phyloP scores from a whole-genome alignment of 2,888 invertebrate genomes.

The Scaptomyza parva region DNA sequence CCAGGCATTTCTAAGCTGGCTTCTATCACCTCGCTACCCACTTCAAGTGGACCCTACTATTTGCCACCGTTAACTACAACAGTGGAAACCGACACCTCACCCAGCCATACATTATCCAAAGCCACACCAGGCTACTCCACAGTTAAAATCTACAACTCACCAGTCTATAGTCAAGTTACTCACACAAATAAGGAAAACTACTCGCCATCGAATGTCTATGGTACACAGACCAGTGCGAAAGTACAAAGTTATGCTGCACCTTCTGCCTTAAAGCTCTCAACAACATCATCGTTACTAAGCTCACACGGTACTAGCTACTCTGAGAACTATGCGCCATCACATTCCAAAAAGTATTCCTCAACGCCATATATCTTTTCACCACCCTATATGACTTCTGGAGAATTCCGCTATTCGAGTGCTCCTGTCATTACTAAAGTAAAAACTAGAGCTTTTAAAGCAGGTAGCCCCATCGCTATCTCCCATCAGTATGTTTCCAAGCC shows the following conservation, averaged over 20 bases:
- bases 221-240: constrained; percentile 65
- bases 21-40: constrained; percentile 59
- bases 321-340: constrained; percentile 68
- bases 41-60: constrained; percentile 52
- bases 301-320: constrained; percentile 56
- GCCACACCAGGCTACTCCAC: constrained; percentile 72
- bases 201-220: constrained; percentile 70
- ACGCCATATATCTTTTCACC: constrained; percentile 59
- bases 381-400: constrained; percentile 54
- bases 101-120: constrained; percentile 85
- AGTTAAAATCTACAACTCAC: constrained; percentile 72
- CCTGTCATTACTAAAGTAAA: constrained; percentile 52
- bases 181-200: constrained; percentile 75
- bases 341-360: constrained; percentile 71
- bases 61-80: constrained; percentile 84
- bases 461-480: constrained; percentile 55
- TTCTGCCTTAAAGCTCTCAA: constrained; percentile 46
- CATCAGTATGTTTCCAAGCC: constrained; percentile 78
- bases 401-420: constrained; percentile 32
- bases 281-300: constrained; percentile 61
- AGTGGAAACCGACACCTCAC: constrained; percentile 78
- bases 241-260: constrained; percentile 52
- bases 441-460: constrained; percentile 40
- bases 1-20: constrained; percentile 70
- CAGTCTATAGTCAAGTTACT: constrained; percentile 62